These are phyloP conservation scores for Drosophila funebris DNA, from an alignment of 1,140 invertebrate species.

Conservation along the genomic window DNA sequence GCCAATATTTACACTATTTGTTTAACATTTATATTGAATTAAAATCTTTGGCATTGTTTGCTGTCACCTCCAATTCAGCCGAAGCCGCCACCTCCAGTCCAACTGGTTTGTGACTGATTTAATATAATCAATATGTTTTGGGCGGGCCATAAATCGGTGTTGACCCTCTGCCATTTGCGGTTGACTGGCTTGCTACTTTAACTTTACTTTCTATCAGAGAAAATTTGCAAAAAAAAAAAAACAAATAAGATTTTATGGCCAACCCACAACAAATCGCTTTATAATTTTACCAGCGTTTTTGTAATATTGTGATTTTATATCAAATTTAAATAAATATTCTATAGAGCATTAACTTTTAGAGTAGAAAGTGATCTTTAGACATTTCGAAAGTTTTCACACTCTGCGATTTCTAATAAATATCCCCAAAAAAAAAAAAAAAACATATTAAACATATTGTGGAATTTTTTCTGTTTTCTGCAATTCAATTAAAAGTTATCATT, in stretches of 20 bases:
- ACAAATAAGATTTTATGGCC: background rate
- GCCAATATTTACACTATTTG: slow-evolving; percentile 37
- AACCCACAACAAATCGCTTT: slow-evolving; percentile 28
- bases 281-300: slow-evolving; percentile 17
- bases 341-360: background rate
- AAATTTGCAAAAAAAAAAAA: slow-evolving; percentile 19
- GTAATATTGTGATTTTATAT: slow-evolving; percentile 4
- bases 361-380: slow-evolving; percentile 20
- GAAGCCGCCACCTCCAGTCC: slow-evolving; percentile 11
- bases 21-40: slow-evolving; percentile 16
- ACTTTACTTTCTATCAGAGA: slow-evolving; percentile 43
- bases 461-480: background rate
- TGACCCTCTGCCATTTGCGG: slow-evolving; percentile 37
- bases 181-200: background rate
- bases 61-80: background rate
- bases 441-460: slow-evolving; percentile 2
- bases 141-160: slow-evolving; percentile 28
- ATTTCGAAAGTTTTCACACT: slow-evolving; percentile 20
- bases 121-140: slow-evolving; percentile 48
- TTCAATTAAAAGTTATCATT: background rate
- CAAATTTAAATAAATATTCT: slow-evolving; percentile 24
- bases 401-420: background rate
- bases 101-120: slow-evolving; percentile 37
- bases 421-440: background rate
- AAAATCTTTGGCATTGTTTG: slow-evolving; percentile 12